Percentiles rank a stretch among this genome's conserved stretches.
These are phyloP conservation scores for Cercocebus atys DNA, from an alignment of 2,113 vertebrate genomes.

Conservation along the genomic window DNA sequence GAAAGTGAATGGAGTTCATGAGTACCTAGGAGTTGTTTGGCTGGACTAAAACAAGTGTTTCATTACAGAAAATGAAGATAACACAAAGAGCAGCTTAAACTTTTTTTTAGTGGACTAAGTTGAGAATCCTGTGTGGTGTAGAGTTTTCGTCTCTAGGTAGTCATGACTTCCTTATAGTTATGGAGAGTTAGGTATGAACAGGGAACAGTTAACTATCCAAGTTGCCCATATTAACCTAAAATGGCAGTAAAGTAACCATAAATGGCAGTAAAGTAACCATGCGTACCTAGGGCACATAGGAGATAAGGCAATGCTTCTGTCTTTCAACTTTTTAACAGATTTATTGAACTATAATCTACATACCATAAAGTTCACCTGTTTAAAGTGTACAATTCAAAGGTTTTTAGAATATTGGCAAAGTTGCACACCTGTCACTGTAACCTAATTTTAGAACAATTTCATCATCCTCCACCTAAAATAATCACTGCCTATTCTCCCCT, in stretches of 20 bases:
- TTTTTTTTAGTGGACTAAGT: not conserved
- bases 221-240: not conserved
- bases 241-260: not conserved
- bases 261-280: too few relatives aligned
- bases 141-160: not conserved
- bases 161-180: not conserved
- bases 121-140: not conserved
- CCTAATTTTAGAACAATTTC: not conserved
- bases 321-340: not conserved
- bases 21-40: not conserved
- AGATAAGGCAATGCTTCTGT: not conserved
- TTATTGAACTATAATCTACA: not conserved
- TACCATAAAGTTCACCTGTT: not conserved
- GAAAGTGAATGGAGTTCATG: not conserved
- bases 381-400: not conserved
- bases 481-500: not conserved
- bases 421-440: not conserved
- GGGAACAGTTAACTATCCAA: not conserved
- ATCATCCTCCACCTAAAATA: not conserved
- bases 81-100: not conserved
- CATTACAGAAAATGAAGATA: not conserved
- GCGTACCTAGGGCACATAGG: not conserved
- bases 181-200: not conserved
- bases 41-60: not conserved
- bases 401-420: not conserved